Evolutionary conservation across 1,140 invertebrate genomes (phyloP).

Genomic region (Capitella teleta): DNA sequence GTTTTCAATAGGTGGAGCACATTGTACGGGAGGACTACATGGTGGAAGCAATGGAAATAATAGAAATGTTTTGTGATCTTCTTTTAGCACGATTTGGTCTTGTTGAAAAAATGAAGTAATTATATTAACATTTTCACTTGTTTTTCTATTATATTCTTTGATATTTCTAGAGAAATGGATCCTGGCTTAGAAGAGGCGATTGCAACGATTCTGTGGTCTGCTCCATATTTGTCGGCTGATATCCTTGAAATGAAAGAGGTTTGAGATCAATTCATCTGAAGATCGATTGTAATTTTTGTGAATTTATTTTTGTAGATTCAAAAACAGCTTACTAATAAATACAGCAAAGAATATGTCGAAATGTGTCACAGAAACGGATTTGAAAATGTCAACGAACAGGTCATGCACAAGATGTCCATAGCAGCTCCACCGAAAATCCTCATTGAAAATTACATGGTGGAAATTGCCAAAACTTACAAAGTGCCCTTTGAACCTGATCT

Average conservation of each 20-base stretch:
- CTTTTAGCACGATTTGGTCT: slow-evolving; percentile 95
- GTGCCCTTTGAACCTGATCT: slow-evolving; percentile 35
- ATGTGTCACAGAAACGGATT: slow-evolving; percentile 28
- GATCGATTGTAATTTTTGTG: background rate
- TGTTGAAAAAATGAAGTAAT: slow-evolving; percentile 90
- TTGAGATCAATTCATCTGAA: background rate
- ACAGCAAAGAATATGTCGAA: slow-evolving; percentile 78
- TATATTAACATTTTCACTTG: no score
- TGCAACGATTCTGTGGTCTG: slow-evolving; percentile 91
- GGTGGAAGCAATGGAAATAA: slow-evolving; percentile 96
- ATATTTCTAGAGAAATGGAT: slow-evolving; percentile 51
- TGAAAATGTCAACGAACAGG: slow-evolving; percentile 17
- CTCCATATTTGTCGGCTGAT: slow-evolving; percentile 57
- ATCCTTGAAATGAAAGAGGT: slow-evolving; percentile 15
- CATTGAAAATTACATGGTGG: slow-evolving; percentile 70
- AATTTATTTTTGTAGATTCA: background rate
- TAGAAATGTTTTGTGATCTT: slow-evolving; percentile 99
- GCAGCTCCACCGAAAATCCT: slow-evolving; percentile 90
- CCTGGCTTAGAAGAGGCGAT: slow-evolving; percentile 91
- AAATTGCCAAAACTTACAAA: slow-evolving; percentile 78
- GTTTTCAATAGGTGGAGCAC: slow-evolving; percentile 72
- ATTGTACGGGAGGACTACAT: slow-evolving; percentile 98
- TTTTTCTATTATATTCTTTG: background rate
- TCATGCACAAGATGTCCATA: slow-evolving; percentile 90
- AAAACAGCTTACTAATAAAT: slow-evolving; percentile 54